Evolutionary conservation across 2,888 invertebrate species (phyloP), one percentile per base, ranked within the genome.

Genomic region (Dynastes maya): DNA sequence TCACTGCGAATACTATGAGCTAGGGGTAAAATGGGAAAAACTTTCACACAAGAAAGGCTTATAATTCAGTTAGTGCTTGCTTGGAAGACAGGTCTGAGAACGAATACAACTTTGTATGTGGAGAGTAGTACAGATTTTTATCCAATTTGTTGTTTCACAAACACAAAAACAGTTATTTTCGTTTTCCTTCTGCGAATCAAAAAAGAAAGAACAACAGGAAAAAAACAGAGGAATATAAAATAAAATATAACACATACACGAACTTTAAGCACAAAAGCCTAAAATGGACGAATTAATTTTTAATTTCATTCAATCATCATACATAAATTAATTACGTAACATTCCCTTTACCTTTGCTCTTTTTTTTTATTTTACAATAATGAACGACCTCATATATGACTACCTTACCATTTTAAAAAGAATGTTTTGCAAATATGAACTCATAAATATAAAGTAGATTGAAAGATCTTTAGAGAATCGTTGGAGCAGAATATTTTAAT

Each of bases 31-130:
- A 85, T 86, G 84, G 85, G 83, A 72, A 82, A 86, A 86, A 86
- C 85, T 86, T 86, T 85, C 84, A 83, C 85, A 83, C 85, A 84
- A 84, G 84, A 85, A 86, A 86, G 86, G 85, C 85, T 85, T 85
- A 86, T 86, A 86, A 86, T 85, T 86, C 85, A 86, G 85, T 86
- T 86, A 86, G 85, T 81, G 82, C 82, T 82, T 83, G 84, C 82
- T 82, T 82, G 84, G 85, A 84, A 83, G 84, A 84, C 84, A 82
- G 81, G 81, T 83, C 81, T 83, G 83, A 80, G 81, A 82, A 80
- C 82, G 82, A 83, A 85, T 83, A 85, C 85, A 84, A 85, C 84
- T 85, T 84, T 82, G 83, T 82, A 84, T 85, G 84, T 2, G n/a
- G 67, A 45, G 82, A 81, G 83, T 82, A 81, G 83, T 82, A 80